These are phyloP conservation scores for Pseudochirops corinnae DNA, from an alignment of 2,797 vertebrate genomes.

Conservation along the genomic window DNA sequence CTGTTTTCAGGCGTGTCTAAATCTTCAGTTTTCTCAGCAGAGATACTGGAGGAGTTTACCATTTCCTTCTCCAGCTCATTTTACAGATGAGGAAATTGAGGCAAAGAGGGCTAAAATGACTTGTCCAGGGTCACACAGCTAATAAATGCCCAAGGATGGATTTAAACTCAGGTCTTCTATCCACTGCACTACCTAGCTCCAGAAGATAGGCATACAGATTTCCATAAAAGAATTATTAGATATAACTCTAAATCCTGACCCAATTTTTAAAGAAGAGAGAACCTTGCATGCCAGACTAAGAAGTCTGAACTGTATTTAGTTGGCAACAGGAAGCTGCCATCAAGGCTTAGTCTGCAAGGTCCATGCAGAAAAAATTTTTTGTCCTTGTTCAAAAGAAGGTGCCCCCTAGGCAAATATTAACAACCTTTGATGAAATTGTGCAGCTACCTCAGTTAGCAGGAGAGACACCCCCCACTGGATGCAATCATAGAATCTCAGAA, in stretches of 20 bases:
- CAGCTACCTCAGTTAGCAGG: background rate
- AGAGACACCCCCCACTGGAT: background rate
- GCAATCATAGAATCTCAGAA: background rate
- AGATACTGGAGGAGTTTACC: too few species aligned
- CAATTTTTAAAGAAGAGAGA: background rate
- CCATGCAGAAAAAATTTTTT: background rate
- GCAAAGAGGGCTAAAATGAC: too few species aligned
- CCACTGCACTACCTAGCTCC: too few species aligned
- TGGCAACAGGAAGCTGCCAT: background rate
- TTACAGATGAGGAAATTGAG: too few species aligned
- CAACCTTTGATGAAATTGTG: background rate
- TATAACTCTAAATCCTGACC: background rate
- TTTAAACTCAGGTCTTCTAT: too few species aligned
- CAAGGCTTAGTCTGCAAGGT: background rate
- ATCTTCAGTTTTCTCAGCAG: too few species aligned
- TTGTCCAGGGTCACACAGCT: too few species aligned
- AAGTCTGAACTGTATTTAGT: background rate
- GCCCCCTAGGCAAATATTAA: background rate
- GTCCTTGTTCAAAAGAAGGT: background rate
- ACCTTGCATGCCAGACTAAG: too few species aligned
- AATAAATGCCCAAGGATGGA: too few species aligned
- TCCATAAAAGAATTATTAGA: too few species aligned
- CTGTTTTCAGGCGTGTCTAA: background rate
- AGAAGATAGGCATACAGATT: too few species aligned
- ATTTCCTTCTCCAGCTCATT: too few species aligned